Evolutionary conservation across 2,797 vertebrate genomes (phyloP), one percentile per base, ranked within the genome.

Genomic region (Chaetodon trifasciatus): DNA sequence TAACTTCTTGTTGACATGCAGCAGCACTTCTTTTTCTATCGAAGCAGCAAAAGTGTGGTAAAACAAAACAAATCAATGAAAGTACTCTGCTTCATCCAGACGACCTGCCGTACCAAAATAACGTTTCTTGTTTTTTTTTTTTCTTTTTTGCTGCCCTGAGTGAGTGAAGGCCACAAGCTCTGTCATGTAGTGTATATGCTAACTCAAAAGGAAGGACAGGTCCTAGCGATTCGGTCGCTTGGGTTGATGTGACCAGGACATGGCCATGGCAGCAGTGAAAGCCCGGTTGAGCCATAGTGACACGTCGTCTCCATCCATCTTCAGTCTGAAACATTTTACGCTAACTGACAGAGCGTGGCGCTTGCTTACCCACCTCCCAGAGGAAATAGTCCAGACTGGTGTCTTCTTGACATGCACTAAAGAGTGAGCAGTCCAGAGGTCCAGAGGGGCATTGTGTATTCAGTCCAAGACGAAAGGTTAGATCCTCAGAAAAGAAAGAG

Each of bases 371-470:
- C 92, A 89, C 93, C 92, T 95, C 94, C 94, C 94, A 90, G 90
- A 95, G 94, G 94, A 95, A 95, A 95, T 94, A 92, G 94, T 93
- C 92, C 93, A 94, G 94, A 94, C 93, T 94, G 93, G 93, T 95
- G 94, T 94, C 94, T 93, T 94, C 93, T 93, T 95, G 94, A 95
- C 94, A 95, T 93, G 93, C 94, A 95, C 94, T 95, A 95, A 95
- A 94, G 93, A 95, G 93, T 93, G 94, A 95, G 94, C 93, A 94
- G 93, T 94, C 93, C 93, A 89, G 88, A 87, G 92, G 93, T 93
- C 93, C 92, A 88, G 89, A 84, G 92, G 94, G 93, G 90, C 93
- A 95, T 94, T 93, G 94, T 95, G 93, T 92, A 95, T 94, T 93
- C 93, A 94, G 94, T 92, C 92, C 92, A 91, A 95, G 94, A 94